Evolutionary conservation across 2,797 vertebrate genomes (phyloP), one percentile per base, ranked within the genome.

Genomic region (Rhabdomys pumilio): DNA sequence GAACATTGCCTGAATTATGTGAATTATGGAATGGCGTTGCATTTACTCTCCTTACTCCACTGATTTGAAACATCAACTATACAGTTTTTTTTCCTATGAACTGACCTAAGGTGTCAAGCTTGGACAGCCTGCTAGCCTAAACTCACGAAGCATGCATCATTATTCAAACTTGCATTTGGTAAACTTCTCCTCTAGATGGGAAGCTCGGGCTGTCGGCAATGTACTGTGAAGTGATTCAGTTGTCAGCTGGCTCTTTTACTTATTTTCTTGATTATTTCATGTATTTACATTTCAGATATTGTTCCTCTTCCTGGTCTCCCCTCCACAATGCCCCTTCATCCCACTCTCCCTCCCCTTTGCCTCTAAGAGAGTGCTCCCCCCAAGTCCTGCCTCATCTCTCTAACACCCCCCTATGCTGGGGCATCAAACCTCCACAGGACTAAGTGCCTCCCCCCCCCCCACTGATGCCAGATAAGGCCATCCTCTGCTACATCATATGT

Each of bases 21-120:
- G 11, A 50, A 79, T 34, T 57, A 44, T n/a, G 69, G 57, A 63
- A 47, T 63, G 31, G 4, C 7, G 47, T 93, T 92, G 19, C 65
- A 75, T 55, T 76, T 77, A 50, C 2, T 53, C 4, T 53, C 17
- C 63, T 91, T 90, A 82, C 34, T 44, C 26, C 47, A 29, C 15
- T 34, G 53, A 72, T 79, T 50, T 93, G 44, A 92, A 93, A 90
- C 47, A 17, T 69, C 38, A 91, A 1, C 67, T 38, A 63, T 63
- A n/a, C 80, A 75, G 20, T 87, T 86, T 76, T 67, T 26, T 83
- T 86, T 72, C 55, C 65, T 91, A 38, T 88, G 34, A 90, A 77
- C 17, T 24, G 15, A 88, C 53, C 10, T 41, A 29, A 75, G 81
- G 50, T 55, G 61, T 26, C 44, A 93, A 77, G 38, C 34, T 85